Evolutionary conservation across 2,888 invertebrate species (phyloP), one percentile per base, ranked within the genome.

Genomic region (Drosophila paranaensis): DNA sequence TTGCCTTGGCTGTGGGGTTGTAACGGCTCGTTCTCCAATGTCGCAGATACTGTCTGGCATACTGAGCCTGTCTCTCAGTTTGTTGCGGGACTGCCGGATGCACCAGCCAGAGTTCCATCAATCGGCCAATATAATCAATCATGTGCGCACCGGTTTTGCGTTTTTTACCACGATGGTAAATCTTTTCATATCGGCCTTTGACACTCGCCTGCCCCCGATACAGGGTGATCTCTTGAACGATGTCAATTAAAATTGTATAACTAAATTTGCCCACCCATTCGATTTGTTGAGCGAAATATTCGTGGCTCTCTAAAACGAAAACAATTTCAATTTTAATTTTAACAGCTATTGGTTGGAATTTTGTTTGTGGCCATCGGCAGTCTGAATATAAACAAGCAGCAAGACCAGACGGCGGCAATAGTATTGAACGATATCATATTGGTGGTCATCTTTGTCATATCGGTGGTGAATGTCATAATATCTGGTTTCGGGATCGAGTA

Each of bases 401-500:
- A 94, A 81, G 96, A 97, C 91, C 96, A 96, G 91, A 94, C 94
- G 48, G 94, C 95, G 33, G 97, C 97, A n/a, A 93, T 95, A 79
- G 94, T 96, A 77, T 93, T 97, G 79, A 97, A 97, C 93, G 97
- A 97, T 92, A 90, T 96, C 81, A 96, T 97, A 82, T 94, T 97
- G 71, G 95, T 96, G 89, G 95, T 96, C 78, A 95, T 97, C 89
- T 97, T 97, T 93, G 91, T 96, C 57, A 97, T 97, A 92, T 96
- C 97, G 16, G 94, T 97, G 57, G 94, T 95, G 53, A 97, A 97
- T 91, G 95, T 97, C 71, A 94, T 97, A 53, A 96, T 96, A 90
- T 96, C 97, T 50, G 96, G 96, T 45, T 97, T 98, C 90, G 97
- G 97, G 57, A 95, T 97, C 79, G 96, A 97, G 90, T 95, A 96